phyloP scores from a whole-genome alignment of 2,797 vertebrate genomes.

The Menidia menidia region DNA sequence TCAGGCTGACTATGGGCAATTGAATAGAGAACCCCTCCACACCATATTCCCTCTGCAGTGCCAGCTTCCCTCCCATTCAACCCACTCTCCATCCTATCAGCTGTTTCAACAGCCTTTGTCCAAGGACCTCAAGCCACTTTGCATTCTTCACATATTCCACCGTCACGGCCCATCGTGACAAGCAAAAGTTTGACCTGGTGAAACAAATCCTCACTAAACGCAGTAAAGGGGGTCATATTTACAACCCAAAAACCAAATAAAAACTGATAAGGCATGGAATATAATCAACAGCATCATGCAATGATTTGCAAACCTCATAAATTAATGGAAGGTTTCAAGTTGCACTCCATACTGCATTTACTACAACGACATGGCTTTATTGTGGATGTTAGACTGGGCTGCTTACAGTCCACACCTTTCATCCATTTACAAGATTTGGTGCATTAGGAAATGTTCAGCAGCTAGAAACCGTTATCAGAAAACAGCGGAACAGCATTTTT shows the following conservation, averaged over 20 bases:
- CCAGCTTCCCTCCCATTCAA: slow-evolving; percentile 25
- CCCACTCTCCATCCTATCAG: slow-evolving; percentile 21
- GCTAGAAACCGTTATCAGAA: too few species aligned
- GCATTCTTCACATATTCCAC: slow-evolving; percentile 71
- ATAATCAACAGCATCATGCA: too few species aligned
- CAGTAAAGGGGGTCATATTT: slow-evolving; percentile 7
- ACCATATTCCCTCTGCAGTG: slow-evolving; percentile 1
- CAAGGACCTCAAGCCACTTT: slow-evolving; percentile 57
- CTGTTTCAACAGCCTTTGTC: slow-evolving; percentile 22
- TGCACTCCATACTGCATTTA: too few species aligned
- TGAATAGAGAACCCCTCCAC: slow-evolving; percentile 30
- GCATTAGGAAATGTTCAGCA: too few species aligned
- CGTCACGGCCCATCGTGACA: slow-evolving; percentile 35
- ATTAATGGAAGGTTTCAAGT: too few species aligned
- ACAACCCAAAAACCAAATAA: neutral
- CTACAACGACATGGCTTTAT: too few species aligned
- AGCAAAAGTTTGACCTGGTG: slow-evolving; percentile 38
- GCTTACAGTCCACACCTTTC: too few species aligned
- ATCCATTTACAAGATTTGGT: too few species aligned
- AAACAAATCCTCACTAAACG: slow-evolving; percentile 13
- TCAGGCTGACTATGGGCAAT: slow-evolving; percentile 52
- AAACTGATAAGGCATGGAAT: too few species aligned
- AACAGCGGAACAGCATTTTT: too few species aligned
- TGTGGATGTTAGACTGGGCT: too few species aligned
- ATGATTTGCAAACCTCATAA: too few species aligned